Percentiles rank a stretch among this genome's conserved stretches.
phyloP scores from a whole-genome alignment of 1,140 invertebrate species.

The Calosoma granatense region DNA sequence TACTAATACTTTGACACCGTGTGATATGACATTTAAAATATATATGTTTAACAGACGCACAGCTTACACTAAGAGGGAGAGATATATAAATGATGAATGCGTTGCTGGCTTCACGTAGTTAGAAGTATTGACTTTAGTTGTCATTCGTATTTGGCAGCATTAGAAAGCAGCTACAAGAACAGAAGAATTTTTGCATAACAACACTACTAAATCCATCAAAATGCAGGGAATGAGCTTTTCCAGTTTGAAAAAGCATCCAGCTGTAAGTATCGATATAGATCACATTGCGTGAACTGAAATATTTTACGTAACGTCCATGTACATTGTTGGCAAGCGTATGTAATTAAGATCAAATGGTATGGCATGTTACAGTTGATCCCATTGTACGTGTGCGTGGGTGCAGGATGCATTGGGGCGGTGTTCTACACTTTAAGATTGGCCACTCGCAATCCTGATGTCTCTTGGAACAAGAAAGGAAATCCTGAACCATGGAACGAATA shows the following conservation, averaged over 20 bases:
- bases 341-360: not conserved
- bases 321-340: not conserved
- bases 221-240: conserved; percentile 43
- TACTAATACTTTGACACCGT: no score
- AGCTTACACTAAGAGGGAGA: no score
- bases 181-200: no score
- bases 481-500: conserved; percentile 74
- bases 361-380: conserved; percentile 57
- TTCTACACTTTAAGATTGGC: conserved; percentile 60
- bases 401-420: conserved; percentile 47
- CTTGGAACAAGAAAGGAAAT: conserved; percentile 59
- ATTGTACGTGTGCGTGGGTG: conserved; percentile 57
- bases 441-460: conserved; percentile 64
- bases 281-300: not conserved
- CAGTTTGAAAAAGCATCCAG: conserved; percentile 49
- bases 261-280: conserved; percentile 38
- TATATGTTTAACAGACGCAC: no score
- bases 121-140: no score
- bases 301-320: not conserved
- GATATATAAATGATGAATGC: no score
- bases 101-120: no score
- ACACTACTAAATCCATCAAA: conserved; percentile 13
- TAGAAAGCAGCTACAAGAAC: no score
- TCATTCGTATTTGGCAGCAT: no score
- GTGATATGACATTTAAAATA: no score